Base-by-base conservation (phyloP, 2,888 invertebrate genomes). In the Drosophila meridiana region DNA sequence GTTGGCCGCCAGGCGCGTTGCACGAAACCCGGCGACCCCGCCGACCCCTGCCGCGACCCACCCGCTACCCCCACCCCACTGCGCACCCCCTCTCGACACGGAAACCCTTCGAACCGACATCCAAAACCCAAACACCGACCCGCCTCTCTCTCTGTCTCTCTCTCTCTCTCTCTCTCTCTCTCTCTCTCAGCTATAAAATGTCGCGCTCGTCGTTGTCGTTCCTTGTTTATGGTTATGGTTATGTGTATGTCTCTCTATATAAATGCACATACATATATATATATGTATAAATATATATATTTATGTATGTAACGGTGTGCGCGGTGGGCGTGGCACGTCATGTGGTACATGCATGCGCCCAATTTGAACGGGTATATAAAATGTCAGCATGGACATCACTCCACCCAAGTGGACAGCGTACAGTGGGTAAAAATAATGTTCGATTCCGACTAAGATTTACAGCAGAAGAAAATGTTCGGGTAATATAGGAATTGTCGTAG, bases 211-310 rank as follows among this genome's bases (percentile, higher is more conserved):
- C 61, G 82, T 83, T 78, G 81, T 81, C 84, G 84, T 81, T 83
- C 57, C 76, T 83, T 81, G 84, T 87, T 89, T 89, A 89, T 82
- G 89, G 68, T 84, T 84, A 84, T 86, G 89, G 70, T 73, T 72
- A 65, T 70, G 64, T 70, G 57, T 69, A 36, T 80, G 73, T 69
- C 62, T 70, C 53, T 69, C 28, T 48, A 48, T 14, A 14, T 14
- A 13, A 14, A 30, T 32, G 2, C 30, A 8, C 14, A 4, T 30
- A 4, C 1, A 30, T 14, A 6, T 7, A 13, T 13, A 11, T 30
- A 7, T 45, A 11, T 45, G 4, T 13, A 13, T 45, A 9, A 11
- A 26, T 26, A 45, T 2, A 43, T 65, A 38, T 57, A 8, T 56
- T 26, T 57, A 30, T 58, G 36, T 64, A 32, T 75, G 34, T 60